These are phyloP conservation scores for Autographa pulchrina DNA, from an alignment of 2,888 invertebrate species.

Conservation along the genomic window DNA sequence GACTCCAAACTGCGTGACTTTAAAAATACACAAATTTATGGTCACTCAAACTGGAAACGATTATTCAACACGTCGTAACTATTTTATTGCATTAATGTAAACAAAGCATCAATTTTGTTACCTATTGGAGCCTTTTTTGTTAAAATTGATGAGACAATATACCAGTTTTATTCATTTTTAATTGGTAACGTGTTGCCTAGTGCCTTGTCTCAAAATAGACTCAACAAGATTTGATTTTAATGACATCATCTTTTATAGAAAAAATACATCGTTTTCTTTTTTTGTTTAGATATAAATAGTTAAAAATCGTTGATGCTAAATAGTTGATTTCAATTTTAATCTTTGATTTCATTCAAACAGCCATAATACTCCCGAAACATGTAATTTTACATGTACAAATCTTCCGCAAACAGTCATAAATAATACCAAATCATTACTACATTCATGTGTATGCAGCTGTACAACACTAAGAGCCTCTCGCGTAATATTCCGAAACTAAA, in stretches of 20 bases:
- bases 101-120: slow-evolving; percentile 84
- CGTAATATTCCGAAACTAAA: slow-evolving; percentile 57
- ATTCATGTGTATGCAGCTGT: slow-evolving; percentile 14
- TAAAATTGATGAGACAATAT: slow-evolving; percentile 35
- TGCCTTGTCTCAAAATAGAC: slow-evolving; percentile 18
- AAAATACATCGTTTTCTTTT: too few species aligned
- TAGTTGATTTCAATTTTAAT: too few species aligned
- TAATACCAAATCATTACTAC: slow-evolving; percentile 18
- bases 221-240: background rate
- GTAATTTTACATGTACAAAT: background rate
- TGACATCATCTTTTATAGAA: too few species aligned
- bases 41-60: slow-evolving; percentile 87
- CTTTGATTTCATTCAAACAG: background rate
- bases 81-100: slow-evolving; percentile 87
- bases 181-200: slow-evolving; percentile 18
- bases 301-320: too few species aligned
- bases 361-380: background rate
- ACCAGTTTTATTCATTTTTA: slow-evolving; percentile 43
- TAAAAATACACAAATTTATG: slow-evolving; percentile 89
- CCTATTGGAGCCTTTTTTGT: slow-evolving; percentile 66
- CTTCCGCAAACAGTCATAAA: background rate
- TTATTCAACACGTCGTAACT: slow-evolving; percentile 89
- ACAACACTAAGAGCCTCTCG: slow-evolving; percentile 67
- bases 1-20: slow-evolving; percentile 87
- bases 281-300: too few species aligned